phyloP scores from a whole-genome alignment of 2,797 vertebrate species.

The Lates japonicus region DNA sequence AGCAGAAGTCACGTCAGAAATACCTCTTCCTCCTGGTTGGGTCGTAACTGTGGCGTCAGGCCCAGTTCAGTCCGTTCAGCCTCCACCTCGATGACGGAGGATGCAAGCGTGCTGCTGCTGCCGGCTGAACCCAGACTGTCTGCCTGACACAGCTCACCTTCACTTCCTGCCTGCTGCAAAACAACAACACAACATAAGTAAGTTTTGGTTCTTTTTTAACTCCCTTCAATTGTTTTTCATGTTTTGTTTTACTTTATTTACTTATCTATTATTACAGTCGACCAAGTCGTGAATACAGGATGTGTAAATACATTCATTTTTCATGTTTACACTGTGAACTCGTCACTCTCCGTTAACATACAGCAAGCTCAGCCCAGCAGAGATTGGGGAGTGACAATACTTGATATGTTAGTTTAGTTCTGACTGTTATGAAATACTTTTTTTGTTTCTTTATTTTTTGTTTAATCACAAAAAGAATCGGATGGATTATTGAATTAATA shows the following conservation, averaged over 20 bases:
- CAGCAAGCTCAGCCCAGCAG: background rate
- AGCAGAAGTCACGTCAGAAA: background rate
- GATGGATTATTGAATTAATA: no score
- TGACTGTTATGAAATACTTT: no score
- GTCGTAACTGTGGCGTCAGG: conserved; percentile 25
- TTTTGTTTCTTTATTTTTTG: no score
- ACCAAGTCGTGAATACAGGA: background rate
- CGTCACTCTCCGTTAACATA: no score
- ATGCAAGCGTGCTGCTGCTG: conserved; percentile 82
- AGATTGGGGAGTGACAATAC: no score
- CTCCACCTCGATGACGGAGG: conserved; percentile 85
- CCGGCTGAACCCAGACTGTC: conserved; percentile 78
- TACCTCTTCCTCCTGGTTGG: conserved; percentile 30
- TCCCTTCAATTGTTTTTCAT: no score
- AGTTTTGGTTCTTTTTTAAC: no score
- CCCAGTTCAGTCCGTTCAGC: conserved; percentile 42
- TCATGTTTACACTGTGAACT: background rate
- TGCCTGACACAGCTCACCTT: conserved; percentile 82
- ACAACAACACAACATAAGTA: background rate
- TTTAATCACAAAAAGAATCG: no score
- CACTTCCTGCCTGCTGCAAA: conserved; percentile 83
- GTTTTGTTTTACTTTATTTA: no score
- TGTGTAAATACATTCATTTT: background rate
- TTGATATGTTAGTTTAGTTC: background rate
- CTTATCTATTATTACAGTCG: background rate